Evolutionary conservation across 2,888 invertebrate species (phyloP).

Genomic region (Blera fallax): DNA sequence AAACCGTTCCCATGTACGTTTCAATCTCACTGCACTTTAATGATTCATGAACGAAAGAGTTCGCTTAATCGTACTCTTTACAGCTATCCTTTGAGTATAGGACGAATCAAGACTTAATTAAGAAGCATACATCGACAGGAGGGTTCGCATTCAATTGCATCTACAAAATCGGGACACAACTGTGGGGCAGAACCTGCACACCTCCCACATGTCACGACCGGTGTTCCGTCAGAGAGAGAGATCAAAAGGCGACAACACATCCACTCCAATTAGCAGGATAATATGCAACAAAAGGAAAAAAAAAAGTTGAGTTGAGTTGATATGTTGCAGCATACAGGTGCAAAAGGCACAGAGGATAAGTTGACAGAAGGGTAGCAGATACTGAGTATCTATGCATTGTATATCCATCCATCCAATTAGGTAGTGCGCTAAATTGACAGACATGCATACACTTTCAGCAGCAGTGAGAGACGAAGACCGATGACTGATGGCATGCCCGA

Average conservation of each 20-base stretch:
- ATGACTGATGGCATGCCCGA: conserved; percentile 46
- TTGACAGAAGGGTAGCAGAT: not conserved
- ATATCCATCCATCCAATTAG: conserved; percentile 52
- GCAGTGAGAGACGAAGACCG: not conserved
- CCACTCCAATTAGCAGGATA: conserved; percentile 70
- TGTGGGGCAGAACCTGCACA: conserved; percentile 16
- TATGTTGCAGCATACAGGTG: not conserved
- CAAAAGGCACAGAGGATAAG: not conserved
- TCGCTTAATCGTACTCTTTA: conserved; percentile 29
- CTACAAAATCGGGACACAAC: conserved; percentile 47
- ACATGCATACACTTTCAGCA: not conserved
- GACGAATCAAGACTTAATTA: conserved; percentile 46
- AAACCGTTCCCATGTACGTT: not conserved
- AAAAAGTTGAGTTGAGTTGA: not conserved
- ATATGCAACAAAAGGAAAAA: conserved; percentile 33
- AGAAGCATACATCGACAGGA: not conserved
- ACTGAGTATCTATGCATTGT: not conserved
- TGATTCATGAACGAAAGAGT: conserved; percentile 11
- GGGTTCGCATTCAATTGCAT: conserved; percentile 13
- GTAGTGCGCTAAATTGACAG: conserved; percentile 20
- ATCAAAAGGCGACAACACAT: conserved; percentile 65
- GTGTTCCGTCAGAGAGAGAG: conserved; percentile 10
- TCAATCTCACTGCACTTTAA: not conserved
- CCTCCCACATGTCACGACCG: conserved; percentile 63
- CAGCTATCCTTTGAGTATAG: not conserved